Base-by-base conservation (phyloP, 1,140 invertebrate genomes). In the Leguminivora glycinivorella region DNA sequence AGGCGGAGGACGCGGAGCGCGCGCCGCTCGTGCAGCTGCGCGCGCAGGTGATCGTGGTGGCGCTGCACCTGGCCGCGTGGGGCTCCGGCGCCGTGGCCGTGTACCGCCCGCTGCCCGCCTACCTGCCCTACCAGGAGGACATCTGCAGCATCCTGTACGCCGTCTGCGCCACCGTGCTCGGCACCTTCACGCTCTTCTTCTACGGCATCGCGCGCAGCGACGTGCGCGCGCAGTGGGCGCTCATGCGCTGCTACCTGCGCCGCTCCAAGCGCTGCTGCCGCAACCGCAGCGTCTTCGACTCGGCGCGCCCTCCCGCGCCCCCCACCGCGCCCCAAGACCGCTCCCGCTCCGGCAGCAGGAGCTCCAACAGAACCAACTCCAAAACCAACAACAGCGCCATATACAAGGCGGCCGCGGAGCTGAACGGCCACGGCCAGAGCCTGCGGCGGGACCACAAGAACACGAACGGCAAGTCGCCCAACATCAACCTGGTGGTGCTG, bases 191-290 rank as follows among this genome's bases (percentile, higher is more conserved):
- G 25, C 83, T 98, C 10, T 94, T 97, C 56, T 98, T 97, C 85
- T 97, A 97, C 82, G 96, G 96, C 67, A 93, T 98, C 38, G 95
- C 96, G 0, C 91, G 97, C 24, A 96, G 94, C 73, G 97, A 98
- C 87, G 96, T 97, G 0, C 92, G 96, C 67, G 93, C 93, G 0
- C 94, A 95, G 19, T 97, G 96, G 96, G 84, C 94, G 4, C 86
- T 93, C 63, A 94, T 94, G 90, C 92, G 93, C 17, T 93, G 94
- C 69, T 94, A 93, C 88, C 76, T 94, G 10, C 93, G 92, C 67
- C 92, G 93, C 17, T 92, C 92, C 56, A 95, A 94, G 76, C 93
- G 93, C 71, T 94, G 94, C 73, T 95, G 93, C 72, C 91, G 95
- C 60, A 93, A 94, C 10, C 88, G 93, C 74, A 95, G 93, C 70